phyloP scores from a whole-genome alignment of 53 echinoderm and acorn worm species.

The Apostichopus leukothele region DNA sequence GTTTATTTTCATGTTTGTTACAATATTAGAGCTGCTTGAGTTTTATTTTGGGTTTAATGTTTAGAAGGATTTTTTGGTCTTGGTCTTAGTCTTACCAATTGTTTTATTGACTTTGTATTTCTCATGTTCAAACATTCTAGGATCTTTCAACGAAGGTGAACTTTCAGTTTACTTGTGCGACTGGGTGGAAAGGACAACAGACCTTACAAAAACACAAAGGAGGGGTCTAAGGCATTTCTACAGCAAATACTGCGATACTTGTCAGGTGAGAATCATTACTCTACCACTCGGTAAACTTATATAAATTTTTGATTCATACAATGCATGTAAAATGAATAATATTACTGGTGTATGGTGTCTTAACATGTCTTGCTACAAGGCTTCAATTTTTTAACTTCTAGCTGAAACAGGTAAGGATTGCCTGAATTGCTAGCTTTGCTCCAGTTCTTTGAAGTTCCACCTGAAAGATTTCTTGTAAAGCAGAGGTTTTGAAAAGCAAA shows the following conservation, averaged over 20 bases:
- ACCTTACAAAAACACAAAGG: constrained; percentile 81
- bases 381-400: too few relatives aligned
- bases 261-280: constrained; percentile 60
- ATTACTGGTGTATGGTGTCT: too few relatives aligned
- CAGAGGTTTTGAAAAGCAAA: too few relatives aligned
- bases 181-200: constrained; percentile 71
- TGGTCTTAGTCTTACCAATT: neutral
- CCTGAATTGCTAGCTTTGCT: too few relatives aligned
- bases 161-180: constrained; percentile 80
- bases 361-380: too few relatives aligned
- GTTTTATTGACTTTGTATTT: neutral
- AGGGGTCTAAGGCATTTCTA: constrained; percentile 86
- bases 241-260: constrained; percentile 87
- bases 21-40: too few relatives aligned
- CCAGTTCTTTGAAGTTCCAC: neutral
- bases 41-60: too few relatives aligned
- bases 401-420: too few relatives aligned
- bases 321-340: too few relatives aligned
- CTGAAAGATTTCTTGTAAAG: neutral
- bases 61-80: too few relatives aligned
- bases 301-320: too few relatives aligned
- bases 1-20: too few relatives aligned
- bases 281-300: neutral
- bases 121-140: constrained; percentile 37
- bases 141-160: constrained; percentile 63